phyloP scores from a whole-genome alignment of 2,888 invertebrate genomes.

The Andrena bucephala region DNA sequence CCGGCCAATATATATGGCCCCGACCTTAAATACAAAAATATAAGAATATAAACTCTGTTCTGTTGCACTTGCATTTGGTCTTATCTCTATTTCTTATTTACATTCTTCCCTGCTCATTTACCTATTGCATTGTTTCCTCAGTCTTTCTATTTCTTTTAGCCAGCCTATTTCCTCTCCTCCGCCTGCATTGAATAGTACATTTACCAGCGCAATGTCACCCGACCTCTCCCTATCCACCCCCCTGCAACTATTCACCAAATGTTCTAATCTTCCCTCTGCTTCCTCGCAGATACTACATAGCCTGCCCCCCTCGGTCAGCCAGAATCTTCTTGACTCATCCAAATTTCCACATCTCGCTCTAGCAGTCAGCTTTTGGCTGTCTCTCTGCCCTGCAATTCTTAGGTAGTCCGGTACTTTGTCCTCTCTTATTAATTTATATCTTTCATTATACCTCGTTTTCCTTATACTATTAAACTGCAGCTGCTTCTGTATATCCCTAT shows the following conservation, averaged over 20 bases:
- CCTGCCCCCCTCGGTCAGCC: not conserved
- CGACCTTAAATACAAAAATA: no score
- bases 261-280: not conserved
- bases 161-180: no score
- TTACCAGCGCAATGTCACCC: not conserved
- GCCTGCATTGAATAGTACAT: no score
- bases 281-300: not conserved
- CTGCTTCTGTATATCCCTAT: not conserved
- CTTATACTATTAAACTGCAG: not conserved
- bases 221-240: not conserved
- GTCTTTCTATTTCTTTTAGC: no score
- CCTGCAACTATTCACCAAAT: not conserved
- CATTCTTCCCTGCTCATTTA: not conserved
- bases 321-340: not conserved
- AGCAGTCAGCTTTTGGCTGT: not conserved
- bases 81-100: not conserved
- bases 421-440: not conserved
- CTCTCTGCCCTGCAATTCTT: not conserved
- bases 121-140: not conserved
- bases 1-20: no score
- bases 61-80: not conserved
- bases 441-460: not conserved
- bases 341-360: not conserved
- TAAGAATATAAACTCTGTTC: not conserved
- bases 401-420: not conserved